Base-by-base conservation (phyloP, 2,797 vertebrate genomes). In the Karalla daura region DNA sequence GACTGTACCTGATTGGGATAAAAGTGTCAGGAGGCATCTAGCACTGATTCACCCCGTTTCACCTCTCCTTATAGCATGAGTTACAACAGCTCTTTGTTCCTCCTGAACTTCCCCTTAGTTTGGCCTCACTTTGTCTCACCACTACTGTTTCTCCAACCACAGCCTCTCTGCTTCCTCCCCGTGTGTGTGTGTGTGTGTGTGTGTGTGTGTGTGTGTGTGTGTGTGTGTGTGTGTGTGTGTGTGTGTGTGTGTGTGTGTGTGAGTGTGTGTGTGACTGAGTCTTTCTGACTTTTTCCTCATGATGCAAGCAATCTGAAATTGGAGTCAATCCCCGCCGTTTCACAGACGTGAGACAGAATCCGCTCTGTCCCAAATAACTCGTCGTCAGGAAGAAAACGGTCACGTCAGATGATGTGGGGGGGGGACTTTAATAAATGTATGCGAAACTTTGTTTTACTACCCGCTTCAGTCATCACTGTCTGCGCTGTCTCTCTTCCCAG, bases 401-500 rank as follows among this genome's bases (percentile, higher is more conserved):
- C 24, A 11, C 5, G 4, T 9, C n/a, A 33, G 37, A 63, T 69
- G 0, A n/a, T n/a, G n/a, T n/a, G n/a, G n/a, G n/a, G n/a, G n/a
- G n/a, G n/a, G n/a, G n/a, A n/a, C n/a, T n/a, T n/a, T n/a, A n/a
- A n/a, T n/a, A n/a, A n/a, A n/a, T n/a, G n/a, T n/a, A n/a, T n/a
- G n/a, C n/a, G n/a, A n/a, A n/a, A n/a, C n/a, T 36, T 32, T 17
- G 17, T 50, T n/a, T 7, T 0, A 3, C 44, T 32, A 2, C 33
- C 49, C 5, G 1, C 10, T 53, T 45, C 11, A 66, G 51, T 45
- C n/a, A 5, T 30, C 2, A 15, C 21, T 50, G 5, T 63, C 3
- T 56, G 36, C 10, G 7, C 35, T 9, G 71, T 71, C 43, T 51
- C 7, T 41, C 79, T 37, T 63, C 90, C 25, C 83, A 99, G 98